Conservation (phyloP, 2,113 vertebrate species). For the Corythornis madagascariensis region DNA sequence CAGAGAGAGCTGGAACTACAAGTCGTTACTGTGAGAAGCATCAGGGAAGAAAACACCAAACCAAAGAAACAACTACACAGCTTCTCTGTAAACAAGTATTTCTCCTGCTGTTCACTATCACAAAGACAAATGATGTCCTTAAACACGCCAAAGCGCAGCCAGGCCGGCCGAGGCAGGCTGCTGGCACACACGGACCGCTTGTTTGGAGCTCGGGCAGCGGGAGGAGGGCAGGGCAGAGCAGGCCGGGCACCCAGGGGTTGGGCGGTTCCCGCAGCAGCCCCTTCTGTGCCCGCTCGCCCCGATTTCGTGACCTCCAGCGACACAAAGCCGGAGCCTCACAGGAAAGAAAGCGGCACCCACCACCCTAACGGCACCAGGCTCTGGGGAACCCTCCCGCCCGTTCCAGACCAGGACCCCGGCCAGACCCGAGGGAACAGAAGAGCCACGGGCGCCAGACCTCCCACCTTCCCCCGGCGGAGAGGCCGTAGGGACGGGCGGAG, state of each 20-base stretch:
- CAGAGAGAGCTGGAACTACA: not conserved
- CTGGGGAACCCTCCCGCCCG: not conserved
- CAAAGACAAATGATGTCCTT: not conserved
- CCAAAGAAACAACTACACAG: not conserved
- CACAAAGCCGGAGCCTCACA: not conserved
- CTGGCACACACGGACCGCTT: fast-evolving
- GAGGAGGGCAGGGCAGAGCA: not conserved
- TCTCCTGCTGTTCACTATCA: not conserved
- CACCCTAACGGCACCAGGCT: not conserved
- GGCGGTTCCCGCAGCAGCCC: not conserved
- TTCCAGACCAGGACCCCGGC: not conserved
- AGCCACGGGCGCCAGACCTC: not conserved
- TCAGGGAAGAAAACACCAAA: not conserved
- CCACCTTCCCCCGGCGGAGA: not conserved
- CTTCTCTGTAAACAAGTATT: not conserved
- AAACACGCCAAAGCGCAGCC: fast-evolving
- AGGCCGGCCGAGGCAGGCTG: not conserved
- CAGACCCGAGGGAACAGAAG: not conserved
- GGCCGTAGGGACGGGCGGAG: not conserved
- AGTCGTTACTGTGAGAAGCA: fast-evolving
- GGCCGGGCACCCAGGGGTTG: fast-evolving
- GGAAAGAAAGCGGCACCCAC: not conserved
- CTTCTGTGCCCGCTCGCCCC: not conserved
- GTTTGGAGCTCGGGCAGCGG: not conserved
- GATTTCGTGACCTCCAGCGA: fast-evolving